Conservation (phyloP, 30 jellyfish, hydroid and myxozoan genomes). For the Phacellophora camtschatica region DNA sequence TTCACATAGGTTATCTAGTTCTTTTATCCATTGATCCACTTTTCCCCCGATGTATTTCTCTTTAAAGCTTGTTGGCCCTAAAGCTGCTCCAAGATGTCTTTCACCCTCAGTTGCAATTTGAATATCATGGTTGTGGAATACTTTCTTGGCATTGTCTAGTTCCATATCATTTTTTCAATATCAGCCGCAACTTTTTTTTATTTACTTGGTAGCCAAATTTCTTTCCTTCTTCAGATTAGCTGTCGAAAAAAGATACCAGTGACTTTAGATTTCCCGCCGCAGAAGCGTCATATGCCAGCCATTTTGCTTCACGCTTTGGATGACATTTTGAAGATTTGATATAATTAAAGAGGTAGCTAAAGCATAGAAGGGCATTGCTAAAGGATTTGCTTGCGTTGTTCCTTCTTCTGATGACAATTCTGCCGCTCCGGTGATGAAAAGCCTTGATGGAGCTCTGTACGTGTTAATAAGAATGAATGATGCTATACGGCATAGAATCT, state of each 20-base stretch:
- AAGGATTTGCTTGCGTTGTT: slow-evolving; percentile 44
- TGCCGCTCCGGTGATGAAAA: not conserved
- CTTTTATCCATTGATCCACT: slow-evolving; percentile 13
- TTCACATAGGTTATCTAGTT: not conserved
- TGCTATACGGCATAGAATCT: not conserved
- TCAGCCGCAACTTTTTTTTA: slow-evolving; percentile 1
- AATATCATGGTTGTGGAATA: not conserved
- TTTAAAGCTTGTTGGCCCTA: not conserved
- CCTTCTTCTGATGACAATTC: slow-evolving; percentile 38
- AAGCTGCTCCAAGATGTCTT: slow-evolving; percentile 21
- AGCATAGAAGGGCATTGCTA: slow-evolving; percentile 59
- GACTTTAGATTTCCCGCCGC: slow-evolving; percentile 9
- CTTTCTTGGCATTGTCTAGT: not conserved
- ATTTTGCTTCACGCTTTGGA: too few species aligned
- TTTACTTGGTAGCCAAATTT: slow-evolving; percentile 22
- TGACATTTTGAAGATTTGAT: not conserved
- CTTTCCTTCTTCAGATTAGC: not conserved
- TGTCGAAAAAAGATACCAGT: slow-evolving; percentile 1
- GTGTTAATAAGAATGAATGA: slow-evolving; percentile 7
- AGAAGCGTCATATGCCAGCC: slow-evolving; percentile 31
- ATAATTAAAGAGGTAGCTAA: not conserved
- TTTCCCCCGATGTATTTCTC: not conserved
- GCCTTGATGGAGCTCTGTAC: slow-evolving; percentile 10
- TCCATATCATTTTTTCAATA: not conserved
- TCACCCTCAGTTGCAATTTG: not conserved